phyloP scores from a whole-genome alignment of 2,113 vertebrate species.

The Psettodes erumei region DNA sequence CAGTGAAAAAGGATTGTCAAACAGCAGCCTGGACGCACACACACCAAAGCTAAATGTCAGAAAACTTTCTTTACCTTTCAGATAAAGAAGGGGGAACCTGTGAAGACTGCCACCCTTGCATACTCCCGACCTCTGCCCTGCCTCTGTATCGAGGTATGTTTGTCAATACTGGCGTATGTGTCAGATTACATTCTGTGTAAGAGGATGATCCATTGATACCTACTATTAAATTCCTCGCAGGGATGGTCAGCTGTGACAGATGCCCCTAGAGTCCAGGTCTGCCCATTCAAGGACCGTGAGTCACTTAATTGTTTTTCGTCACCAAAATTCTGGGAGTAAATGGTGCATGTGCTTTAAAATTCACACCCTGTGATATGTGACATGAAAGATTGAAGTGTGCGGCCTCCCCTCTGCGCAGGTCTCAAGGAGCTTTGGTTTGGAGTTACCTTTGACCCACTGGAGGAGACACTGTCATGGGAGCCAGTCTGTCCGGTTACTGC shows the following conservation, averaged over 20 bases:
- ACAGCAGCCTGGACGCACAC: background rate
- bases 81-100: constrained; percentile 83
- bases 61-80: constrained; percentile 69
- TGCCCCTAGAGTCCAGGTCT: constrained; percentile 86
- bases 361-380: background rate
- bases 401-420: constrained; percentile 64
- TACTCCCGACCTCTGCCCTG: constrained; percentile 86
- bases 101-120: constrained; percentile 75
- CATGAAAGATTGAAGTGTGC: background rate
- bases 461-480: constrained; percentile 85
- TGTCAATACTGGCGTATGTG: background rate
- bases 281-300: constrained; percentile 90
- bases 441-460: constrained; percentile 82
- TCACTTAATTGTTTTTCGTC: constrained; percentile 33
- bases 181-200: background rate
- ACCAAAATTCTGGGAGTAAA: background rate
- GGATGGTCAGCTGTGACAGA: constrained; percentile 88
- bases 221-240: constrained; percentile 66
- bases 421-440: constrained; percentile 85
- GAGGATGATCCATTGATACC: background rate
- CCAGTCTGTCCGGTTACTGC: constrained; percentile 82
- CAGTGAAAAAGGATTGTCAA: no score
- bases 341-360: rapidly evolving
- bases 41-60: background rate
- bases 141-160: constrained; percentile 90